Percentiles rank a stretch among this genome's conserved stretches.
phyloP scores from a whole-genome alignment of 2,888 invertebrate genomes.

The Germaria angustata region DNA sequence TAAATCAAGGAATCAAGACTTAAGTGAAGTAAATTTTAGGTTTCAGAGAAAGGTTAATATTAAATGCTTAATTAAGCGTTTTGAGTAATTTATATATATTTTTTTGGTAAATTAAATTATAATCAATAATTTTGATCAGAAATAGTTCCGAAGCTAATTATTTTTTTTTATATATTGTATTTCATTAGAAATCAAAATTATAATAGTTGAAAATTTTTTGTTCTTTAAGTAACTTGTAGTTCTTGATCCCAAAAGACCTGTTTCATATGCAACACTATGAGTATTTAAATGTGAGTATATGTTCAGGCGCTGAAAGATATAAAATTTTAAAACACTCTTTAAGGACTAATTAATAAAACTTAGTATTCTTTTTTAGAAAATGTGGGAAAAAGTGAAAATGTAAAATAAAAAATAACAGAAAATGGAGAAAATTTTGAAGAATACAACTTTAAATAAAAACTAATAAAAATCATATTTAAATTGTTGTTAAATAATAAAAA shows the following conservation, averaged over 20 bases:
- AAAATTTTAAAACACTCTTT: neutral
- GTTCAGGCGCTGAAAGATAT: neutral
- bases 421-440: neutral
- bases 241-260: constrained; percentile 12
- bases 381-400: neutral
- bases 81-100: neutral
- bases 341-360: constrained; percentile 8
- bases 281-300: constrained; percentile 19
- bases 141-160: neutral
- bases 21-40: too few species aligned
- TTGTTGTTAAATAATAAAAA: neutral
- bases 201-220: constrained; percentile 1
- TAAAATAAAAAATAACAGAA: neutral
- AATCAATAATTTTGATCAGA: too few species aligned
- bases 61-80: constrained; percentile 12
- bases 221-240: constrained; percentile 44
- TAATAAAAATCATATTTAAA: neutral
- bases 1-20: too few species aligned
- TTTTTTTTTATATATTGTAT: neutral
- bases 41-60: too few species aligned
- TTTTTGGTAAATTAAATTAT: too few species aligned
- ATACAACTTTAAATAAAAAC: too few species aligned
- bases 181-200: neutral
- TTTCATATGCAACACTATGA: constrained; percentile 20
- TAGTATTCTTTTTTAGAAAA: neutral